Percentiles rank a stretch among this genome's conserved stretches.
phyloP scores from a whole-genome alignment of 2,888 invertebrate species.

The Pherbina coryleti region DNA sequence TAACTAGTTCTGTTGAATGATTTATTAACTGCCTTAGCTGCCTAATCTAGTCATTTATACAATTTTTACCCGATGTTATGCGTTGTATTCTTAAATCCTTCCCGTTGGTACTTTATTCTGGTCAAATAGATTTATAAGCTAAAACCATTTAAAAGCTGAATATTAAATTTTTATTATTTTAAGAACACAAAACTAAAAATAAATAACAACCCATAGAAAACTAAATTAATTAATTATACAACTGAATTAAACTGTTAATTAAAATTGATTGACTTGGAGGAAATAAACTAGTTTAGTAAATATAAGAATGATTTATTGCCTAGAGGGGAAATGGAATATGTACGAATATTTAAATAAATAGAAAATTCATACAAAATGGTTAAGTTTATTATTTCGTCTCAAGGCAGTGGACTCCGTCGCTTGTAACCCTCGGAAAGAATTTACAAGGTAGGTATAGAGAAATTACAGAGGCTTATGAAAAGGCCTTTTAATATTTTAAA shows the following conservation, averaged over 20 bases:
- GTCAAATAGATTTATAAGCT: neutral
- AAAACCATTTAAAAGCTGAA: neutral
- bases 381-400: neutral
- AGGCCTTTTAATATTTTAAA: no score
- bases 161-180: conserved; percentile 27
- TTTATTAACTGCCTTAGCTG: conserved; percentile 27
- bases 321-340: conserved; percentile 36
- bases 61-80: neutral
- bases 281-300: conserved; percentile 38
- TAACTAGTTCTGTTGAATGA: neutral
- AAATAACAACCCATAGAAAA: neutral
- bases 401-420: no score
- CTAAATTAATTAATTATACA: conserved; percentile 12
- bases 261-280: conserved; percentile 24
- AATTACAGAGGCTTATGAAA: no score
- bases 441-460: no score
- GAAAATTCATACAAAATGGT: conserved; percentile 50
- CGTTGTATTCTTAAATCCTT: neutral
- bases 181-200: conserved; percentile 24
- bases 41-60: conserved; percentile 13
- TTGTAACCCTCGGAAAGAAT: no score
- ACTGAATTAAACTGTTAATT: conserved; percentile 24
- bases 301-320: conserved; percentile 43
- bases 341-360: conserved; percentile 53
- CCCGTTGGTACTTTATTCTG: conserved; percentile 3